Evolutionary conservation across 1,140 invertebrate species (phyloP).

Genomic region (Kradibia gibbosae): DNA sequence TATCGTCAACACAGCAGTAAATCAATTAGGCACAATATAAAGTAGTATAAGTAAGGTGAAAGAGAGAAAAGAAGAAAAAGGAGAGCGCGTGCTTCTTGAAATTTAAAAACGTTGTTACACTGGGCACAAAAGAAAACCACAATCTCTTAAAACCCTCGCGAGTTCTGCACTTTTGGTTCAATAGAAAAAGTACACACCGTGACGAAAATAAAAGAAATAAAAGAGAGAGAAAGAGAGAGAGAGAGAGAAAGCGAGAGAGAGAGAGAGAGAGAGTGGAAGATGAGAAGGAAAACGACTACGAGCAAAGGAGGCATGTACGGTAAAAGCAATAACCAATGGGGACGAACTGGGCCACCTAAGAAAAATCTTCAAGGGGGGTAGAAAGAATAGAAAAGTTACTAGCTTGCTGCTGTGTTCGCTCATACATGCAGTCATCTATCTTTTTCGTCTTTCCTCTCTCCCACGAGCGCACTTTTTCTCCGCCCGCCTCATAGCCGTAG

Average conservation of each 20-base stretch:
- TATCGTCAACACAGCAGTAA: constrained; percentile 35
- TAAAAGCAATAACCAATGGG: constrained; percentile 65
- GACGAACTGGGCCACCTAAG: constrained; percentile 66
- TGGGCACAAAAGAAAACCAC: constrained; percentile 44
- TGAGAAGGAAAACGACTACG: neutral
- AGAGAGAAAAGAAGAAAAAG: neutral
- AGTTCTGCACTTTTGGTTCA: constrained; percentile 41
- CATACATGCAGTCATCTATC: constrained; percentile 38
- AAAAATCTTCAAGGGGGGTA: constrained; percentile 65
- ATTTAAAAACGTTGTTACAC: constrained; percentile 46
- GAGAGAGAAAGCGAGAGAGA: neutral
- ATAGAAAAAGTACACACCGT: constrained; percentile 50
- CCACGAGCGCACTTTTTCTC: constrained; percentile 33
- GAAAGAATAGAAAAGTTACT: constrained; percentile 57
- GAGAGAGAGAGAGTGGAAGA: too few species aligned
- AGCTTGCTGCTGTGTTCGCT: neutral
- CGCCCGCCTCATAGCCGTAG: neutral
- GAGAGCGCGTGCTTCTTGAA: constrained; percentile 12
- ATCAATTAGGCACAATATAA: constrained; percentile 23
- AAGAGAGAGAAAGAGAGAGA: neutral
- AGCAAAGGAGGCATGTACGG: constrained; percentile 53
- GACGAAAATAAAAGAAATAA: constrained; percentile 44
- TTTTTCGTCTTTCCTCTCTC: constrained; percentile 50
- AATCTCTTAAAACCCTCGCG: constrained; percentile 44
- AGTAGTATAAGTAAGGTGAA: too few species aligned